phyloP scores from a whole-genome alignment of 1,140 invertebrate species.

The Drosophila miranda region DNA sequence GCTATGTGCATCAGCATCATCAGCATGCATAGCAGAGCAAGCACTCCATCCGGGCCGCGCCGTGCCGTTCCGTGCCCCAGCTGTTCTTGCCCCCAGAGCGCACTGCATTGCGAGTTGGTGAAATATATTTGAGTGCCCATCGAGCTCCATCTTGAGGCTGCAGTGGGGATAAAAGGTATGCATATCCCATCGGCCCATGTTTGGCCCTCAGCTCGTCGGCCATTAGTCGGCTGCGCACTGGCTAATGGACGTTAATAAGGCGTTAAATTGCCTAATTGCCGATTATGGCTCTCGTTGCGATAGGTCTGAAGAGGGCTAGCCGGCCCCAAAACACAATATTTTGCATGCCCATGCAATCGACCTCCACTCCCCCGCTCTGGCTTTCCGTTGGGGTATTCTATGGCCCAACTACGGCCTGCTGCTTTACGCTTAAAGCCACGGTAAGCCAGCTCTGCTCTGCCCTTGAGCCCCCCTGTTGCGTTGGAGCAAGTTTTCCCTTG shows the following conservation, averaged over 20 bases:
- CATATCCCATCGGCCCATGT: slow-evolving; percentile 3
- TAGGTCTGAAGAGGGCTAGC: slow-evolving; percentile 8
- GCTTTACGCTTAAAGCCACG: slow-evolving; percentile 44
- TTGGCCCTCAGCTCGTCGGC: slow-evolving; percentile 11
- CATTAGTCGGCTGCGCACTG: slow-evolving; percentile 19
- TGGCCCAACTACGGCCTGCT: slow-evolving; percentile 6
- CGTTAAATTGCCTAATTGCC: slow-evolving; percentile 75
- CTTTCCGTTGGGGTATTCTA: slow-evolving; percentile 19
- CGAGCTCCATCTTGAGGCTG: slow-evolving; percentile 20
- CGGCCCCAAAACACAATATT: slow-evolving; percentile 23
- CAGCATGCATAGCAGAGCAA: not conserved
- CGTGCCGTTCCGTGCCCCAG: not conserved
- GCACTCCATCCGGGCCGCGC: too few relatives aligned
- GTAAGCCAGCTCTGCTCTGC: slow-evolving; percentile 19
- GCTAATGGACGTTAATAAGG: slow-evolving; percentile 69
- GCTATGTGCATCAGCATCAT: not conserved
- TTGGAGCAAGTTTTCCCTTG: slow-evolving; percentile 37
- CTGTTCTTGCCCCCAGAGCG: not conserved
- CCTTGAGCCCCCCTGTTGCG: slow-evolving; percentile 6
- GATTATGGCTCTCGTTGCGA: slow-evolving; percentile 50
- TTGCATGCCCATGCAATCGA: slow-evolving; percentile 24
- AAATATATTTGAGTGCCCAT: slow-evolving; percentile 42
- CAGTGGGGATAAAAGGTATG: too few relatives aligned
- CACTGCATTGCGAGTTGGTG: slow-evolving; percentile 17
- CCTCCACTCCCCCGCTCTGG: not conserved